Conservation (phyloP, 2,888 invertebrate species). For the Ariolimax columbianus region DNA sequence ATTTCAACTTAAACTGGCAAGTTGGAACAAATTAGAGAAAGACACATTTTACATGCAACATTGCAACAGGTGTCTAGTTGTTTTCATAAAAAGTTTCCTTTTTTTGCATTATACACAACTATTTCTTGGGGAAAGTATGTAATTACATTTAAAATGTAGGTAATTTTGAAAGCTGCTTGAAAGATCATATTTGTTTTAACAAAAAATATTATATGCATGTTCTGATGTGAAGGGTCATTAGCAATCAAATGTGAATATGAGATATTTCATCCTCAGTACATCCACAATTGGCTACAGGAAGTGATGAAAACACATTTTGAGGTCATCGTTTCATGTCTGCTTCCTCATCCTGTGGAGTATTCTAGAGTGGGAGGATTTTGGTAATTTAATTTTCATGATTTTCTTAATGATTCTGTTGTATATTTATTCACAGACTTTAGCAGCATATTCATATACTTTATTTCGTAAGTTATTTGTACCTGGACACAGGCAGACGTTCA, state of each 20-base stretch:
- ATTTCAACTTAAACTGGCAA: too few relatives aligned
- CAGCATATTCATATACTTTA: not conserved
- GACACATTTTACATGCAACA: too few relatives aligned
- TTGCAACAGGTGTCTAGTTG: too few relatives aligned
- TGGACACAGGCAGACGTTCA: too few relatives aligned
- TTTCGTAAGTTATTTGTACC: too few relatives aligned
- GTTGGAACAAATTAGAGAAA: too few relatives aligned
- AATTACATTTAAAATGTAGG: not conserved
- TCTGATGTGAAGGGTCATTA: conserved; percentile 56
- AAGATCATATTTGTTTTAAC: not conserved
- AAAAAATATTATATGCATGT: conserved; percentile 5
- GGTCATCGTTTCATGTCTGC: conserved; percentile 93
- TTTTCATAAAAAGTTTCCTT: too few relatives aligned
- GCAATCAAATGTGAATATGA: too few relatives aligned
- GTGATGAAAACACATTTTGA: conserved; percentile 91
- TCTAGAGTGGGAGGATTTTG: conserved; percentile 97
- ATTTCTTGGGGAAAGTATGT: not conserved
- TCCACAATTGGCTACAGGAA: conserved; percentile 93
- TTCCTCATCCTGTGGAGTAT: conserved; percentile 97
- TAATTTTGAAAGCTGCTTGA: not conserved
- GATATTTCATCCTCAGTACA: conserved; percentile 84
- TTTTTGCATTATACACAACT: not conserved
- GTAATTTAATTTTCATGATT: conserved; percentile 78
- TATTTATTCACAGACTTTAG: not conserved
- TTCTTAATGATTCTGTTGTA: not conserved